phyloP scores from a whole-genome alignment of 30 jellyfish, hydroid and myxozoan species.

The Hydractinia symbiolongicarpus region DNA sequence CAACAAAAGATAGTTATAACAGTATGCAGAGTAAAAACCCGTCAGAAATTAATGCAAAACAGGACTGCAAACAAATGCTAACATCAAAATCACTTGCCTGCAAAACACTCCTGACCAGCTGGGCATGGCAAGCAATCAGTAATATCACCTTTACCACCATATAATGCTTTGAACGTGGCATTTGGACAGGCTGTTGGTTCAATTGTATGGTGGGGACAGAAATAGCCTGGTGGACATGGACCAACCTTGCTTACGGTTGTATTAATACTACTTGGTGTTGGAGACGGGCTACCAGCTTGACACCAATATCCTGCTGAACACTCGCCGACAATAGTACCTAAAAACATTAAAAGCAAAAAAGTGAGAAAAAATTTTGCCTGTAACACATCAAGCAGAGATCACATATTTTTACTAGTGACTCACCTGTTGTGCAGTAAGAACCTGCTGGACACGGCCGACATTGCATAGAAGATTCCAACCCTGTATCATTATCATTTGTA shows the following conservation, averaged over 20 bases:
- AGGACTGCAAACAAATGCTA: no score
- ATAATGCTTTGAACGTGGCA: constrained; percentile 46
- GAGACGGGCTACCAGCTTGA: constrained; percentile 94
- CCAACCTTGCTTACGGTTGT: constrained; percentile 51
- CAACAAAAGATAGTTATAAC: no score
- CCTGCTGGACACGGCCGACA: constrained; percentile 85
- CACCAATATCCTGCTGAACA: constrained; percentile 95
- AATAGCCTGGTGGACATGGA: constrained; percentile 97
- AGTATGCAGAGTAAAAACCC: no score
- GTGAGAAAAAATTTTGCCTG: neutral
- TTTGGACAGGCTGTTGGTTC: constrained; percentile 73
- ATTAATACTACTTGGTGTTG: constrained; percentile 66
- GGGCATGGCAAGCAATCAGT: constrained; percentile 94
- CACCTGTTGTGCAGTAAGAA: constrained; percentile 80
- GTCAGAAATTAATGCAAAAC: no score
- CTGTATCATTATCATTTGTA: constrained; percentile 58
- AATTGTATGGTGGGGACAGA: constrained; percentile 61
- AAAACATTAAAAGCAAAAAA: neutral
- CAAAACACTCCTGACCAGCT: constrained; percentile 88
- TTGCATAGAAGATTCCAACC: constrained; percentile 60
- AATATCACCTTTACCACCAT: constrained; percentile 74
- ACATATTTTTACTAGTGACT: neutral
- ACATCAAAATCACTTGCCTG: constrained; percentile 38
- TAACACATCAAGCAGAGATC: neutral
- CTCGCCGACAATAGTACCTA: constrained; percentile 54